These are phyloP conservation scores for Nasonovia ribisnigri DNA, from an alignment of 2,888 invertebrate species.

Conservation along the genomic window DNA sequence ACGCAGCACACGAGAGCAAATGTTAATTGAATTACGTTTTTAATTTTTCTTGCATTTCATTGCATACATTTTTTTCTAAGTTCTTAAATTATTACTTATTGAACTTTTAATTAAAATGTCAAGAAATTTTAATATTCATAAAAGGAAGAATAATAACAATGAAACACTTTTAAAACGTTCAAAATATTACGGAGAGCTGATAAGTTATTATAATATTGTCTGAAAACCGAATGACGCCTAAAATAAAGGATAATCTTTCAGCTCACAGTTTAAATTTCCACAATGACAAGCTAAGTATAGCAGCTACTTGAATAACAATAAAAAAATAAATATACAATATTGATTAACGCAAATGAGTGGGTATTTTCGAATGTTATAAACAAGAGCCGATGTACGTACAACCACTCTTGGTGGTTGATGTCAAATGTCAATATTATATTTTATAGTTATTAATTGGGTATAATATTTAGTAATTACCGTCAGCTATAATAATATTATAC, in stretches of 20 bases:
- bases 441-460: too few species aligned
- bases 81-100: background rate
- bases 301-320: background rate
- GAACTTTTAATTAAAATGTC: constrained; percentile 3
- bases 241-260: background rate
- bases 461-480: background rate
- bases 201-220: background rate
- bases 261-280: background rate
- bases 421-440: background rate
- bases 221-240: background rate
- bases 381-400: background rate
- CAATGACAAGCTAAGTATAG: background rate
- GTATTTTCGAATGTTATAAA: background rate
- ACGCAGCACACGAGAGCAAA: background rate
- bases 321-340: background rate
- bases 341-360: background rate
- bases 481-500: background rate
- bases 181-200: background rate
- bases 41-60: background rate
- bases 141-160: background rate
- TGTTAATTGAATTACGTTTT: background rate
- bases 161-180: background rate
- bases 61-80: background rate
- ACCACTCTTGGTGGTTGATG: background rate
- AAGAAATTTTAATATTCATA: background rate